Evolutionary conservation across 2,797 vertebrate genomes (phyloP).

Genomic region (Leptodactylus fallax): DNA sequence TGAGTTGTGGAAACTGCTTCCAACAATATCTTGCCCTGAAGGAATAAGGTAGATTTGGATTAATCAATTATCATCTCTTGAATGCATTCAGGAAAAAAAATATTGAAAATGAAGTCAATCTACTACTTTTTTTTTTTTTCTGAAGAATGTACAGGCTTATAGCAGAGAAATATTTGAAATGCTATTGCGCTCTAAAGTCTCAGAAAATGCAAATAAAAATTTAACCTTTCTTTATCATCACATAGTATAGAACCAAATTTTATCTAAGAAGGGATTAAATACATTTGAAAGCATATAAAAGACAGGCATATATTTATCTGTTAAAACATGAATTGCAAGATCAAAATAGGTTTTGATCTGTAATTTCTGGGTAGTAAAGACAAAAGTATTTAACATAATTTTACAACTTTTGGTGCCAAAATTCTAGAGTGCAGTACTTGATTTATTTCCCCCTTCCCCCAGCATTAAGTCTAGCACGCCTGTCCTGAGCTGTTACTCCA

Average conservation of each 20-base stretch:
- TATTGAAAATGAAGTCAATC: constrained; percentile 29
- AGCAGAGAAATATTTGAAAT: not conserved
- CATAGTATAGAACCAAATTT: not conserved
- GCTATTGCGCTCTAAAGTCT: no score
- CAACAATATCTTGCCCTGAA: constrained; percentile 31
- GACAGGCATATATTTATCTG: no score
- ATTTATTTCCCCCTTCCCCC: no score
- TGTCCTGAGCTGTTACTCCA: no score
- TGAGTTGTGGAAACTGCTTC: constrained; percentile 32
- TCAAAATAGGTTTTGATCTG: not conserved
- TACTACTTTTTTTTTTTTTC: not conserved
- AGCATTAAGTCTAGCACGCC: no score
- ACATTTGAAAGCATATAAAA: not conserved
- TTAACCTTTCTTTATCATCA: not conserved
- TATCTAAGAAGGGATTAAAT: not conserved
- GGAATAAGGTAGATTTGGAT: constrained; percentile 39
- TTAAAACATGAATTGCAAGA: no score
- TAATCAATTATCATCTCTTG: constrained; percentile 47
- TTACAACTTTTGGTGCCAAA: no score
- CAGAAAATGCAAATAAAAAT: not conserved
- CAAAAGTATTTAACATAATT: no score
- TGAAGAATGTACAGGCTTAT: constrained; percentile 1
- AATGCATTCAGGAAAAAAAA: constrained; percentile 32
- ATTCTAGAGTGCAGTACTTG: no score
- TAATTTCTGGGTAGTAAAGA: not conserved